Conservation (phyloP, 1,140 invertebrate species). For the Drosophila parabipectinata region DNA sequence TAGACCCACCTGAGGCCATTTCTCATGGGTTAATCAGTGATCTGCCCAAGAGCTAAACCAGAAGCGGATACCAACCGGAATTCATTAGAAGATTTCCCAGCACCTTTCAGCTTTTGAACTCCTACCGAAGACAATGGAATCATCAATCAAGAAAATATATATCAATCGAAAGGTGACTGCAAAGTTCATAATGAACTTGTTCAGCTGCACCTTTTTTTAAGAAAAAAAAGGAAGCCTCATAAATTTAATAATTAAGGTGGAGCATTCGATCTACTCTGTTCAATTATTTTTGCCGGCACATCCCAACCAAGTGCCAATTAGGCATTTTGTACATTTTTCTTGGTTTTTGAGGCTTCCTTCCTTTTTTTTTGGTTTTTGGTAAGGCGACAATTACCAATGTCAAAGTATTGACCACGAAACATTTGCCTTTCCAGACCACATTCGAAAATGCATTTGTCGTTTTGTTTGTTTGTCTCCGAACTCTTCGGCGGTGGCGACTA, state of each 20-base stretch:
- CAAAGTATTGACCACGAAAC: constrained; percentile 55
- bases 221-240: constrained; percentile 18
- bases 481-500: constrained; percentile 41
- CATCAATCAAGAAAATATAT: constrained; percentile 36
- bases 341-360: constrained; percentile 8
- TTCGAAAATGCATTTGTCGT: constrained; percentile 52
- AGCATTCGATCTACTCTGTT: constrained; percentile 5
- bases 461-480: constrained; percentile 55
- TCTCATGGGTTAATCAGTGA: constrained; percentile 51
- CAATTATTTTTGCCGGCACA: constrained; percentile 8
- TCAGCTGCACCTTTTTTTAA: constrained; percentile 26
- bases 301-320: constrained; percentile 66
- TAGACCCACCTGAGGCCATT: constrained; percentile 36
- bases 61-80: constrained; percentile 26
- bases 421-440: constrained; percentile 49
- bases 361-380: not conserved
- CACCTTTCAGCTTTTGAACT: constrained; percentile 12
- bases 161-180: constrained; percentile 36
- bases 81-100: constrained; percentile 39
- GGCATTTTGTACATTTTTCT: constrained; percentile 67
- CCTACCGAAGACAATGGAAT: constrained; percentile 2
- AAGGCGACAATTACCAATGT: constrained; percentile 66
- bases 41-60: constrained; percentile 5
- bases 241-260: constrained; percentile 31
- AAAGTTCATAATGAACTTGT: constrained; percentile 11